phyloP scores from a whole-genome alignment of 2,113 vertebrate genomes.

The Oncorhynchus tshawytscha region DNA sequence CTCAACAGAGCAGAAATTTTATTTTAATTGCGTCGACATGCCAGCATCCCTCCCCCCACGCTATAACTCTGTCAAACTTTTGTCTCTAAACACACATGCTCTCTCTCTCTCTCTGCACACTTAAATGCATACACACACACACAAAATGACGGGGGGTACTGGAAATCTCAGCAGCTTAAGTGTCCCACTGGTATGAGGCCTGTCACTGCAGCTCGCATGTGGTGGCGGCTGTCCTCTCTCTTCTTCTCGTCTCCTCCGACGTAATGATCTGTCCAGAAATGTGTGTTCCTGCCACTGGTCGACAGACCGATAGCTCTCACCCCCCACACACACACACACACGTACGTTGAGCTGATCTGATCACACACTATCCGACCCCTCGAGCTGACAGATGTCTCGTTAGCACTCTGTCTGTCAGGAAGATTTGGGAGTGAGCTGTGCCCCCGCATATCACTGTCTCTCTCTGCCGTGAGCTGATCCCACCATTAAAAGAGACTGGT shows the following conservation, averaged over 20 bases:
- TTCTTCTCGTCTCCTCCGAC: conserved; percentile 20
- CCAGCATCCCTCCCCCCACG: conserved; percentile 1
- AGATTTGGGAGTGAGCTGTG: conserved; percentile 70
- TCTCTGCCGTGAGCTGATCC: conserved; percentile 43
- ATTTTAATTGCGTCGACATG: conserved; percentile 65
- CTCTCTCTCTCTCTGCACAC: neutral
- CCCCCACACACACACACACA: conserved; percentile 51
- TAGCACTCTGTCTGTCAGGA: conserved; percentile 72
- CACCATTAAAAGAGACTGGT: conserved; percentile 7
- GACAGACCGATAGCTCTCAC: conserved; percentile 22
- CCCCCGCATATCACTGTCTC: conserved; percentile 63
- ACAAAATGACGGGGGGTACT: conserved; percentile 27
- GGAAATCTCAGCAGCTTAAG: conserved; percentile 21
- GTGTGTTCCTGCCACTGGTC: conserved; percentile 47
- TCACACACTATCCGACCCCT: conserved; percentile 38
- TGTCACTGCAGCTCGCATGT: conserved; percentile 53
- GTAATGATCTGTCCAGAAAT: conserved; percentile 67
- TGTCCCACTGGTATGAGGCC: conserved; percentile 52
- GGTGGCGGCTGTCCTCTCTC: neutral
- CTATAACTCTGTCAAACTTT: conserved; percentile 3
- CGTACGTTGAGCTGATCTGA: conserved; percentile 9
- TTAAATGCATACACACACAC: conserved; percentile 17
- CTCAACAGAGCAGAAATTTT: conserved; percentile 69
- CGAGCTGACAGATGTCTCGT: conserved; percentile 73
- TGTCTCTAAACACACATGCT: neutral